Evolutionary conservation across 53 echinoderm and acorn worm genomes (phyloP), one percentile per base, ranked within the genome.

Genomic region (Echinometra lucunter): DNA sequence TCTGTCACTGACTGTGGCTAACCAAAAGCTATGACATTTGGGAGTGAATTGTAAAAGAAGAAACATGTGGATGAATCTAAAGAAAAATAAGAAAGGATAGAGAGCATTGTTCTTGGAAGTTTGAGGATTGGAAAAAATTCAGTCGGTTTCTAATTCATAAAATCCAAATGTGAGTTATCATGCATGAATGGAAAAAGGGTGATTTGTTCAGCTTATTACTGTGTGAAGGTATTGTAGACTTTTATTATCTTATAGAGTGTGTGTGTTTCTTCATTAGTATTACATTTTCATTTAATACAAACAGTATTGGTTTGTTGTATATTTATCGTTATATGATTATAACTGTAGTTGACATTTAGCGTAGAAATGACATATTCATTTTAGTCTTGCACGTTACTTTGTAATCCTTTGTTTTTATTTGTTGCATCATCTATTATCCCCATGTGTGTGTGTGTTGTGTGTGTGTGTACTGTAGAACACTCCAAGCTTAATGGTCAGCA

Each of bases 401-500:
- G 37, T 58, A 47, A 66, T 47, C 49, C 37, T 58, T 30, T 91
- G 45, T 45, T n/a, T 91, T 44, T 91, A 69, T 91, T 25, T 91
- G 66, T 66, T 67, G 91, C 91, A 91, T 91, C 67, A 19, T 92
- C 30, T 56, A 55, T 92, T 78, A 92, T 32, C 57, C 78, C 92
- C 45, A 37, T 63, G n/a, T 90, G 35, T 69, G 91, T 70, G 91
- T 91, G 91, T 91, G 44, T 69, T 44, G 44, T 91, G 91, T 45
- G 44, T 91, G 70, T 91, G 47, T 91, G 67, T 67, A 91, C 72
- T 38, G 47, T 92, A 92, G 92, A 92, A 74, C 45, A 78, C 75
- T 34, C 37, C 9, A 92, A 92, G 57, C 32, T 92, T 92, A 92
- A 92, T 10, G 92, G 92, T 44, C 92, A 53, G 21, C 92, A 75